Evolutionary conservation across 1,140 invertebrate species (phyloP).

Genomic region (Streblospio benedicti): DNA sequence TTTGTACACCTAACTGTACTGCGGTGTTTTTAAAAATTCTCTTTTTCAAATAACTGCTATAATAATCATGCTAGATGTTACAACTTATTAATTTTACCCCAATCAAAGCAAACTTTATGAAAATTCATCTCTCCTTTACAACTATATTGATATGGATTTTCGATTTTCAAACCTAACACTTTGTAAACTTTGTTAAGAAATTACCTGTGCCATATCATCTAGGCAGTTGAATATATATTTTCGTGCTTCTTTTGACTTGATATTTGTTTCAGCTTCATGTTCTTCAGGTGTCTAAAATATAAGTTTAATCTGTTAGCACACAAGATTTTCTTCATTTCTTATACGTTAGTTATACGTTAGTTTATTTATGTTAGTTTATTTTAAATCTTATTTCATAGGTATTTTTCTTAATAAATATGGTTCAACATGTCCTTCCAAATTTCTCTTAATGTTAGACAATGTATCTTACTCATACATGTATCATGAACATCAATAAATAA

Average conservation of each 20-base stretch:
- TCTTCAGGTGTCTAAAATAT: conserved; percentile 78
- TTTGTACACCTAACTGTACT: too few relatives aligned
- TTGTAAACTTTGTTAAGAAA: too few relatives aligned
- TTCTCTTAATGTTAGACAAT: too few relatives aligned
- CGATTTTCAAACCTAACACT: not conserved
- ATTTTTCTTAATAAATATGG: not conserved
- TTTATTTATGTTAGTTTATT: too few relatives aligned
- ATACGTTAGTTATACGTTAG: not conserved
- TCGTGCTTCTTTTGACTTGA: conserved; percentile 97
- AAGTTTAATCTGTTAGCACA: not conserved
- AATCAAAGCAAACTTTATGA: too few relatives aligned
- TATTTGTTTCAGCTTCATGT: conserved; percentile 93
- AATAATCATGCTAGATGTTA: too few relatives aligned
- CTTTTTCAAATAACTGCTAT: too few relatives aligned
- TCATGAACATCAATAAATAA: too few relatives aligned
- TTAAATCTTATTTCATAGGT: not conserved
- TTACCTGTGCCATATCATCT: conserved; percentile 86
- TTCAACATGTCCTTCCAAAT: not conserved
- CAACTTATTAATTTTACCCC: too few relatives aligned
- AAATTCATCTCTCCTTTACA: too few relatives aligned
- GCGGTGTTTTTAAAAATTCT: too few relatives aligned
- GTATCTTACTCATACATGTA: too few relatives aligned
- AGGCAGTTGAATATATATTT: conserved; percentile 99
- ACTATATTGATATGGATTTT: not conserved
- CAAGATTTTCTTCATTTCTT: not conserved